A percentile compares a stretch with the other conserved stretches of the same genome.
Conservation (phyloP, 2,113 vertebrate genomes). For the Pedionomus torquatus region DNA sequence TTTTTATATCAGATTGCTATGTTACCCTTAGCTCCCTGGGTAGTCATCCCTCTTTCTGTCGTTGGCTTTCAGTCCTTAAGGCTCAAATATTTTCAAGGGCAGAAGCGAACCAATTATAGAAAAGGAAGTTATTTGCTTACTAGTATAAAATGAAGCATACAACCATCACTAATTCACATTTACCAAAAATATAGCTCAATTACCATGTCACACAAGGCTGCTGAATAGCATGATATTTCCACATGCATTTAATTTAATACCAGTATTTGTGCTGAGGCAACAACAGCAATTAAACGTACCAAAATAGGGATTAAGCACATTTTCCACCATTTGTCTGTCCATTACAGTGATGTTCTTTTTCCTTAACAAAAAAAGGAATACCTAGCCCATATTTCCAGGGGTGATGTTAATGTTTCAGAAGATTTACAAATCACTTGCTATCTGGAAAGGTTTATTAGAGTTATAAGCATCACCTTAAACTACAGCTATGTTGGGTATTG, state of each 20-base stretch:
- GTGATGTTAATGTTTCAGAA: not conserved
- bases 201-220: not conserved
- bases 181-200: not conserved
- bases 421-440: not conserved
- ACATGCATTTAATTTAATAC: not conserved
- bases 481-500: not conserved
- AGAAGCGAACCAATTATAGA: constrained; percentile 22
- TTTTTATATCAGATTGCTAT: constrained; percentile 63
- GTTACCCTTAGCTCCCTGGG: constrained; percentile 39
- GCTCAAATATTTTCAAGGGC: constrained; percentile 44
- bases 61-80: constrained; percentile 5
- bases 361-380: not conserved
- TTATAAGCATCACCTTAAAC: not conserved
- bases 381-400: not conserved
- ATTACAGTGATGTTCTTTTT: not conserved
- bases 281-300: not conserved
- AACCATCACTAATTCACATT: not conserved
- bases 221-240: not conserved
- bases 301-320: not conserved
- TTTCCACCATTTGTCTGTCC: not conserved
- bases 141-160: not conserved
- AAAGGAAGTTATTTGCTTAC: constrained; percentile 11
- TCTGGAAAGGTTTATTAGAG: not conserved
- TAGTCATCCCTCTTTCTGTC: constrained; percentile 31
- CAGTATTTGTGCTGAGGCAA: not conserved